A percentile compares a stretch with the other conserved stretches of the same genome.
Evolutionary conservation across 2,888 invertebrate species (phyloP).

Genomic region (Drosophila mulleri): DNA sequence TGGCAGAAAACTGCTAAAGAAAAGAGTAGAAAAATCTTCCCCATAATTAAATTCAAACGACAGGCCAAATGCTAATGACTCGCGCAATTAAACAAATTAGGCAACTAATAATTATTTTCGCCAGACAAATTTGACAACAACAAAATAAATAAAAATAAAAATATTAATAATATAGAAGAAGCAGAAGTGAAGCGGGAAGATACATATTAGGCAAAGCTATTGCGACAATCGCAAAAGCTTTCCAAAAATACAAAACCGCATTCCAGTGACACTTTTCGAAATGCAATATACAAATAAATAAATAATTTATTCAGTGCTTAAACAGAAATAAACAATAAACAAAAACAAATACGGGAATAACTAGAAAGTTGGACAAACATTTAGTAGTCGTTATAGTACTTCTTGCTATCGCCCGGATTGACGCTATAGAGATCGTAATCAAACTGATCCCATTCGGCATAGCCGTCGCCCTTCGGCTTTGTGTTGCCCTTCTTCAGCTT

Average conservation of each 20-base stretch:
- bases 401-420: constrained; percentile 71
- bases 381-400: constrained; percentile 62
- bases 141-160: not conserved
- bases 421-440: constrained; percentile 82
- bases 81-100: constrained; percentile 60
- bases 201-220: not conserved
- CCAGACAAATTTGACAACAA: constrained; percentile 2
- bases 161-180: too few species aligned
- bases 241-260: constrained; percentile 26
- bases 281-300: constrained; percentile 71
- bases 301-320: constrained; percentile 74
- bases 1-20: not conserved
- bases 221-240: constrained; percentile 25
- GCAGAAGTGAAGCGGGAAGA: not conserved
- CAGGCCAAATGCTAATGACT: constrained; percentile 55
- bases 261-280: constrained; percentile 39
- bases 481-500: constrained; percentile 76
- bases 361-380: constrained; percentile 11
- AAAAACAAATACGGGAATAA: constrained; percentile 39
- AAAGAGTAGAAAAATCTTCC: not conserved
- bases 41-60: constrained; percentile 27
- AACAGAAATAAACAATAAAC: constrained; percentile 50
- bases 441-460: constrained; percentile 82
- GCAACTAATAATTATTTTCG: constrained; percentile 37
- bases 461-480: constrained; percentile 62